Evolutionary conservation across 2,888 invertebrate genomes (phyloP).

Genomic region (Automeris io): DNA sequence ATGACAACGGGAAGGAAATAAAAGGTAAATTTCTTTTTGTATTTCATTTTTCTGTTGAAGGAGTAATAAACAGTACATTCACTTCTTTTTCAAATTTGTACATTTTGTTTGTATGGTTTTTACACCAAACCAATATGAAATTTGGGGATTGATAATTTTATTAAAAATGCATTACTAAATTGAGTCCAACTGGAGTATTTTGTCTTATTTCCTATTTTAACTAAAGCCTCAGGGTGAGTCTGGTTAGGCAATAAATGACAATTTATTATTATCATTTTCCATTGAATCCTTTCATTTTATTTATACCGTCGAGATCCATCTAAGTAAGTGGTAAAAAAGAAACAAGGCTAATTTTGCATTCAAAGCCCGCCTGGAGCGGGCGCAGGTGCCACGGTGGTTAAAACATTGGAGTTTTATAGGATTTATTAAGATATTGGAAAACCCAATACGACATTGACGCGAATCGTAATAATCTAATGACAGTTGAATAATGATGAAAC

Average conservation of each 20-base stretch:
- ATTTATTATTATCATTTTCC: slow-evolving; percentile 43
- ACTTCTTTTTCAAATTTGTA: no score
- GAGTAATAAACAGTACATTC: no score
- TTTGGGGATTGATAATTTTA: no score
- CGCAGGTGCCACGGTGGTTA: slow-evolving; percentile 68
- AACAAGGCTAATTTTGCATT: slow-evolving; percentile 73
- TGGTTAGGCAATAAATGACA: slow-evolving; percentile 44
- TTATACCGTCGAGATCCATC: slow-evolving; percentile 50
- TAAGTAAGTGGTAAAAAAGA: slow-evolving; percentile 76
- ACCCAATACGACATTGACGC: slow-evolving; percentile 39
- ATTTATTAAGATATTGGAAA: slow-evolving; percentile 71
- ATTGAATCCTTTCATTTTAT: slow-evolving; percentile 49
- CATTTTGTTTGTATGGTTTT: no score
- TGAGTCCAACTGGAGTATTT: no score
- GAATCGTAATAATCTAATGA: slow-evolving; percentile 19
- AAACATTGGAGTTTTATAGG: slow-evolving; percentile 73
- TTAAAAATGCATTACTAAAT: no score
- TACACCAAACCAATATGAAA: no score
- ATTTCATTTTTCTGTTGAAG: no score
- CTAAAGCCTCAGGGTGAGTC: no score
- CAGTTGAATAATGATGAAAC: slow-evolving; percentile 18
- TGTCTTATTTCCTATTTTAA: no score
- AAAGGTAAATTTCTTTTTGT: slow-evolving; percentile 68
- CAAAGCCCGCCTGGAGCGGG: slow-evolving; percentile 61
- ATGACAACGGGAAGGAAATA: slow-evolving; percentile 79